A percentile compares a stretch with the other conserved stretches of the same genome.
phyloP scores from a whole-genome alignment of 2,888 invertebrate genomes.

The Campoplex nolae region DNA sequence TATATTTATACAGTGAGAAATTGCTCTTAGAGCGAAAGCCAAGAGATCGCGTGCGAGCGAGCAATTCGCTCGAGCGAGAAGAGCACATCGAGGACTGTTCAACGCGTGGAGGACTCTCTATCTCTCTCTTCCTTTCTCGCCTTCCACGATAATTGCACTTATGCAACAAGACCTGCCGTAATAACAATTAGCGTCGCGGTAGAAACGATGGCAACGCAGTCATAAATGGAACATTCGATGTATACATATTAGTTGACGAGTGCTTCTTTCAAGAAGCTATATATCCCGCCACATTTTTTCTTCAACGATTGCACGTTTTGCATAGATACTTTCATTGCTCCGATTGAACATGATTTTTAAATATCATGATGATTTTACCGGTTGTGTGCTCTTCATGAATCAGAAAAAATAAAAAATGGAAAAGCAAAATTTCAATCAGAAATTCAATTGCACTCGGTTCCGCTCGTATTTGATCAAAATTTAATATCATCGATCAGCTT shows the following conservation, averaged over 20 bases:
- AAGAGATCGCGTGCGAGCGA: constrained; percentile 45
- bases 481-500: too few species aligned
- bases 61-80: constrained; percentile 31
- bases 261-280: constrained; percentile 3
- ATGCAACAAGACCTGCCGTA: constrained; percentile 78
- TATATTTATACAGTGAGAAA: constrained; percentile 12
- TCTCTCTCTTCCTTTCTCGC: constrained; percentile 41
- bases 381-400: too few species aligned
- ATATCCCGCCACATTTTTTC: constrained; percentile 9
- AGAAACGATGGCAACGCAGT: constrained; percentile 48
- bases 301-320: constrained; percentile 10
- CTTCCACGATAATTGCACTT: constrained; percentile 78
- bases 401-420: not conserved
- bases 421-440: too few species aligned
- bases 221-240: constrained; percentile 64
- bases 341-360: not conserved
- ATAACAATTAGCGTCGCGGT: constrained; percentile 78
- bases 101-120: constrained; percentile 9
- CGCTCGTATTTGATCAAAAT: too few species aligned
- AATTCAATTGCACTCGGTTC: too few species aligned
- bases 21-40: constrained; percentile 24
- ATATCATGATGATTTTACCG: not conserved
- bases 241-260: constrained; percentile 35
- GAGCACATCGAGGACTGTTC: constrained; percentile 31
- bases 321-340: not conserved